Conservation (phyloP, 37 sponge, comb jelly and placozoan genomes). For the Diacarnus erythraeanus region DNA sequence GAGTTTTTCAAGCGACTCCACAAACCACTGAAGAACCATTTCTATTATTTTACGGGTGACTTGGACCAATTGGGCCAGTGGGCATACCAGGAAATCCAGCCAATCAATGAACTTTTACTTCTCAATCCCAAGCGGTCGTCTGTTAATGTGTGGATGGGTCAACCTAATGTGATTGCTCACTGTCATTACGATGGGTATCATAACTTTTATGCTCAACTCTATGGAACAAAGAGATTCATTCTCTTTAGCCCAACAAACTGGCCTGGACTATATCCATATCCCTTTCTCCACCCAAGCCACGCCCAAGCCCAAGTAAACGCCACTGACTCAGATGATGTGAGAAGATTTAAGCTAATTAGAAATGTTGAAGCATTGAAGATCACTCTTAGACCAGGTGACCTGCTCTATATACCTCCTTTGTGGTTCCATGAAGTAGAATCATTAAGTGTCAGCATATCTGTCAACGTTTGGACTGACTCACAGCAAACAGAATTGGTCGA, state of each 20-base stretch:
- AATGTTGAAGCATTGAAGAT: slow-evolving; percentile 56
- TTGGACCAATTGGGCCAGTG: slow-evolving; percentile 80
- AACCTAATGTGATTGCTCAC: slow-evolving; percentile 89
- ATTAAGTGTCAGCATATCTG: slow-evolving; percentile 75
- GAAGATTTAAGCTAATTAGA: slow-evolving; percentile 30
- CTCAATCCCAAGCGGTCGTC: slow-evolving; percentile 76
- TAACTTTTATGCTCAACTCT: slow-evolving; percentile 88
- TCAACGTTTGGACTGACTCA: slow-evolving; percentile 91
- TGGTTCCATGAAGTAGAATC: slow-evolving; percentile 92
- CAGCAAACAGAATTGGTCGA: slow-evolving; percentile 46
- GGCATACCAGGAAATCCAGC: slow-evolving; percentile 76
- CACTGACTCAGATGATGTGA: slow-evolving; percentile 28
- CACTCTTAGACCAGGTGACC: slow-evolving; percentile 77
- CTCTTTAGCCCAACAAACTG: slow-evolving; percentile 71
- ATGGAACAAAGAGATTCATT: slow-evolving; percentile 81
- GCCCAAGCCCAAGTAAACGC: slow-evolving; percentile 90
- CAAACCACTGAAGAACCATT: slow-evolving; percentile 24
- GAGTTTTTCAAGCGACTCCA: slow-evolving; percentile 66
- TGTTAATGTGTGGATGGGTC: slow-evolving; percentile 90
- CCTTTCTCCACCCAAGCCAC: slow-evolving; percentile 91
- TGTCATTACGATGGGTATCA: slow-evolving; percentile 96
- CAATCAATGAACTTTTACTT: slow-evolving; percentile 65
- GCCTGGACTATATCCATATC: slow-evolving; percentile 84
- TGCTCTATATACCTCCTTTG: slow-evolving; percentile 87
- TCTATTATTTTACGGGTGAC: slow-evolving; percentile 81